These are phyloP conservation scores for Phenganax subtilis DNA, from an alignment of 92 coral and sea anemone species.

Conservation along the genomic window DNA sequence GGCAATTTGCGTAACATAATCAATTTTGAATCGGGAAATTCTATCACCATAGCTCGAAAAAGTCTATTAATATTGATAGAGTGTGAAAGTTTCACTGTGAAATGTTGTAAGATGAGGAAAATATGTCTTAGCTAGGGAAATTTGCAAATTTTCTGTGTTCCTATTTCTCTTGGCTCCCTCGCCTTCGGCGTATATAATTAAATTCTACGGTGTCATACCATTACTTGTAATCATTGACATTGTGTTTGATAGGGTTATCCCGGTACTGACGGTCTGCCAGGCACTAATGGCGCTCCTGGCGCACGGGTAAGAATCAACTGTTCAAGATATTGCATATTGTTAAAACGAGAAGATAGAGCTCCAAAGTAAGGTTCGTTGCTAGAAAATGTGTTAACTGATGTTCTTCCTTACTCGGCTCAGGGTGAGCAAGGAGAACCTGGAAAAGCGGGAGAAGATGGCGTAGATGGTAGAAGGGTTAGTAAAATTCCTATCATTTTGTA, in stretches of 20 bases:
- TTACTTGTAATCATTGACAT: background rate
- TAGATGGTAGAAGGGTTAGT: slow-evolving; percentile 47
- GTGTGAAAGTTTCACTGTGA: too few relatives aligned
- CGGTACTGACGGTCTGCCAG: background rate
- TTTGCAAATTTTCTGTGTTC: too few relatives aligned
- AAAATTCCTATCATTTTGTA: background rate
- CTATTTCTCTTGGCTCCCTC: too few relatives aligned
- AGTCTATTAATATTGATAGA: too few relatives aligned
- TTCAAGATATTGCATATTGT: background rate
- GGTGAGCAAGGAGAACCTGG: slow-evolving; percentile 54
- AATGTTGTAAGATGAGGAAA: too few relatives aligned
- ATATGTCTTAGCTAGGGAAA: too few relatives aligned
- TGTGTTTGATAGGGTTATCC: slow-evolving; percentile 4
- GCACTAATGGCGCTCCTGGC: slow-evolving; percentile 5
- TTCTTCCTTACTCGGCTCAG: background rate
- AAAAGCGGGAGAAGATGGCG: slow-evolving; percentile 48
- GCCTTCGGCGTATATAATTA: background rate
- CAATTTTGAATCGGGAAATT: too few relatives aligned
- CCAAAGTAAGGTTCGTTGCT: too few relatives aligned
- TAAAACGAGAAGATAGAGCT: too few relatives aligned
- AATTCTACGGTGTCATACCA: background rate
- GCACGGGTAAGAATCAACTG: background rate
- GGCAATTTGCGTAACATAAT: too few relatives aligned
- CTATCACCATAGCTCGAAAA: too few relatives aligned
- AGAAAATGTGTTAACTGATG: background rate